These are phyloP conservation scores for Lamprotornis superbus DNA, from an alignment of 2,113 vertebrate genomes.

Conservation along the genomic window DNA sequence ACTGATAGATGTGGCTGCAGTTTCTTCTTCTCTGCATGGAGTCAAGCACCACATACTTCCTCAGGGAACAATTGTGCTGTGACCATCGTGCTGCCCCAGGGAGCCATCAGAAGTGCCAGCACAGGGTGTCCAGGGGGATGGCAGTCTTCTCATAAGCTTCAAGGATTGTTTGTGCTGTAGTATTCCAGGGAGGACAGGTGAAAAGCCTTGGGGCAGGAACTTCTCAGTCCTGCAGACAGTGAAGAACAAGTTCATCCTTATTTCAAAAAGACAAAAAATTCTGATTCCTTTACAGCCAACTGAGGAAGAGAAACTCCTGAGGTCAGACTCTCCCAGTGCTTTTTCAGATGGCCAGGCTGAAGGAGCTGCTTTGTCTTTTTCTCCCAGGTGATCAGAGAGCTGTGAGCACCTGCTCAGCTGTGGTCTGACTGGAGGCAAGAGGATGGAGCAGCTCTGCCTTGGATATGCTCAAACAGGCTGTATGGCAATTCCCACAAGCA, in stretches of 20 bases:
- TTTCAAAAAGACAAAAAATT: background rate
- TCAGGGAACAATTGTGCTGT: background rate
- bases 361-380: background rate
- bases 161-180: background rate
- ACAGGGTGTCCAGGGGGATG: accelerated
- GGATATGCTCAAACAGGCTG: background rate
- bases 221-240: background rate
- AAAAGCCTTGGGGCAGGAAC: background rate
- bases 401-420: background rate
- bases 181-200: background rate
- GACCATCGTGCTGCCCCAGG: background rate
- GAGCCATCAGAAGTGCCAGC: background rate
- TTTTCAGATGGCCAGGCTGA: background rate
- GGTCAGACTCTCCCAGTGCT: background rate
- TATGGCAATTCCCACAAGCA: background rate
- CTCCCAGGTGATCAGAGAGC: background rate
- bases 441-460: background rate
- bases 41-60: background rate
- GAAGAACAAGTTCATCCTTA: background rate
- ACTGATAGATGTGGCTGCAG: background rate
- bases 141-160: background rate
- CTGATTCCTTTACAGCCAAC: background rate
- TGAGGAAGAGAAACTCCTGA: background rate
- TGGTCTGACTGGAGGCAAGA: background rate
- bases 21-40: background rate